These are phyloP conservation scores for Phalacrocorax aristotelis DNA, from an alignment of 2,113 vertebrate genomes.

Conservation along the genomic window DNA sequence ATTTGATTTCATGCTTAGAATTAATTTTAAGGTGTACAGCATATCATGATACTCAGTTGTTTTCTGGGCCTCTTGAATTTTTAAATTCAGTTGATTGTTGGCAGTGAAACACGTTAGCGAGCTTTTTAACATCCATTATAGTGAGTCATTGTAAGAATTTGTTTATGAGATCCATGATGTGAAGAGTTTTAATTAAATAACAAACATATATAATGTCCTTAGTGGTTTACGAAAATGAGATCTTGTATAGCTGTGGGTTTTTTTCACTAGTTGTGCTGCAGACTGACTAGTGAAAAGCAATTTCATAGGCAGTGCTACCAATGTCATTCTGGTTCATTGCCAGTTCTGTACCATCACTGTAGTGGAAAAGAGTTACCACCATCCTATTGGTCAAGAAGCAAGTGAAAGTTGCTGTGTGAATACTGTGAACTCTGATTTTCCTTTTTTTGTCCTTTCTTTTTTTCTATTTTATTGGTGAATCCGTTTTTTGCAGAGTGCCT, in stretches of 20 bases:
- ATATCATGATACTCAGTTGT: background rate
- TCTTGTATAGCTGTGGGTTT: background rate
- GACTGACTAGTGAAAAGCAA: background rate
- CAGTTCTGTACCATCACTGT: background rate
- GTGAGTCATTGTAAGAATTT: background rate
- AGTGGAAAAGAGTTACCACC: background rate
- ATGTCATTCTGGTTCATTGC: background rate
- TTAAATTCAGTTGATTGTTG: background rate
- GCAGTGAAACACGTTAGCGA: background rate
- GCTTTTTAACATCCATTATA: background rate
- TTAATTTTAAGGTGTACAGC: background rate
- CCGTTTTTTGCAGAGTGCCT: background rate
- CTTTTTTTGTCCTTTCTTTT: too few relatives aligned
- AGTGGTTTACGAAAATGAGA: background rate
- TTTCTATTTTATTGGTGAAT: background rate
- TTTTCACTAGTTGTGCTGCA: background rate
- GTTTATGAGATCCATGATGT: background rate
- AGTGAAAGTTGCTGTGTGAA: background rate
- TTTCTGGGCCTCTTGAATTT: background rate
- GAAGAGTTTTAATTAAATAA: slow-evolving; percentile 12
- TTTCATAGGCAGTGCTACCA: background rate
- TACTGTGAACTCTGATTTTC: background rate
- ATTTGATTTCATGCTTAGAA: background rate
- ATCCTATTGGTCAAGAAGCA: background rate
- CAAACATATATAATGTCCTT: background rate